A percentile compares a stretch with the other conserved stretches of the same genome.
Evolutionary conservation across 2,113 vertebrate genomes (phyloP).

Genomic region (Microcebus murinus): DNA sequence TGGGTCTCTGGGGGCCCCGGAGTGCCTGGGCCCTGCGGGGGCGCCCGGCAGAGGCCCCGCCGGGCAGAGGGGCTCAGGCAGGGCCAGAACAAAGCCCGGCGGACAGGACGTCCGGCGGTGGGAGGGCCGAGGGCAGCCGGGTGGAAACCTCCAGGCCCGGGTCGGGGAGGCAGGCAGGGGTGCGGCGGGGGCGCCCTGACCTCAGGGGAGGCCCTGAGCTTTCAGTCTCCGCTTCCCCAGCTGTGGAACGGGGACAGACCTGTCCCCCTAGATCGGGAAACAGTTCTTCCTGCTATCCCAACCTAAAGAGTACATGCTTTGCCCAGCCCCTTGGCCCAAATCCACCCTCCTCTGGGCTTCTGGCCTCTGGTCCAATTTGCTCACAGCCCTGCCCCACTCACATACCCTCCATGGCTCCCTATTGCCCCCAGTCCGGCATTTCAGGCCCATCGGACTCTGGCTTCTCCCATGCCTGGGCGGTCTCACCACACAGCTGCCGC

Average conservation of each 20-base stretch:
- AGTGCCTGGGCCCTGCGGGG: background rate
- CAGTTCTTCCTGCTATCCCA: background rate
- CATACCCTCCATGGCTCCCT: background rate
- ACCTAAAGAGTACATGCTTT: background rate
- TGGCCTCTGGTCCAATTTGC: background rate
- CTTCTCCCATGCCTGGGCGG: background rate
- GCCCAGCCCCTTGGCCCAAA: background rate
- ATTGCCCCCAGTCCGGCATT: background rate
- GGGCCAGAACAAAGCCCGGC: constrained; percentile 74
- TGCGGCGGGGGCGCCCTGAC: background rate
- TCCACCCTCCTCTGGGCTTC: background rate
- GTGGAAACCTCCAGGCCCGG: constrained; percentile 52
- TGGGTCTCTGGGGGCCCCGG: background rate
- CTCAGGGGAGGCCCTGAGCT: background rate
- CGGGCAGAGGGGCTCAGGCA: constrained; percentile 46
- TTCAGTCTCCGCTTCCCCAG: background rate
- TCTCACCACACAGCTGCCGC: background rate
- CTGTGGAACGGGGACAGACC: background rate
- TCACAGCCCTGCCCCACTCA: background rate
- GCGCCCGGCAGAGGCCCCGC: constrained; percentile 28
- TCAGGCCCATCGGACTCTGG: background rate
- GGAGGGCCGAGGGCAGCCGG: constrained; percentile 51
- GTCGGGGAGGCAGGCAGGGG: background rate
- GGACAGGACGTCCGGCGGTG: background rate
- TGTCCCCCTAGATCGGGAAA: background rate